These are phyloP conservation scores for Epinephelus cyanopodus DNA, from an alignment of 2,113 vertebrate genomes.

Conservation along the genomic window DNA sequence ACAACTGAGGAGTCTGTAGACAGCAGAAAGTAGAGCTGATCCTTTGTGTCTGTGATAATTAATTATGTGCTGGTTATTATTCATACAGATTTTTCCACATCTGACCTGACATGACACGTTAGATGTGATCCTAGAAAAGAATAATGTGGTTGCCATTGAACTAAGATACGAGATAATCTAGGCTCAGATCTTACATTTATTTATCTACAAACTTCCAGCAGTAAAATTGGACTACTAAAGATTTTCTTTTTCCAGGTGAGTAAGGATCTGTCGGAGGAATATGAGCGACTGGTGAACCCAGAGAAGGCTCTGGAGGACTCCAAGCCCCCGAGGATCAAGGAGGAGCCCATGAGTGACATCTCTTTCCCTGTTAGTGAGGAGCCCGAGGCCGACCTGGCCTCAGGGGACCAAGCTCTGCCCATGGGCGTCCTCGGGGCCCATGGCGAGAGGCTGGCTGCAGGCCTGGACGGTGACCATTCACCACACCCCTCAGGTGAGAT, in stretches of 20 bases:
- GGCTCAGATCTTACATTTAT: not conserved
- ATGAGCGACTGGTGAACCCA: slow-evolving; percentile 95
- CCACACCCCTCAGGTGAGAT: slow-evolving; percentile 92
- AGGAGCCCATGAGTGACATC: slow-evolving; percentile 94
- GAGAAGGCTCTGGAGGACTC: slow-evolving; percentile 95
- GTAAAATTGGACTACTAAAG: not conserved
- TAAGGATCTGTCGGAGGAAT: slow-evolving; percentile 96
- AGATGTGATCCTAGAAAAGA: no score
- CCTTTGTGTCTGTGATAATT: not conserved
- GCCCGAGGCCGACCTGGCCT: slow-evolving; percentile 91
- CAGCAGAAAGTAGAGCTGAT: not conserved
- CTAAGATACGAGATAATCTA: not conserved
- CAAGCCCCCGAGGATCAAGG: slow-evolving; percentile 95
- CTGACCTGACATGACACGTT: no score
- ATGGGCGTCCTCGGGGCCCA: slow-evolving; percentile 92
- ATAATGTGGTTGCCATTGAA: not conserved
- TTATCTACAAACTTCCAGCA: not conserved
- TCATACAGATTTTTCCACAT: no score
- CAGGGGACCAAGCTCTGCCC: slow-evolving; percentile 93
- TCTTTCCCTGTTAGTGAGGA: slow-evolving; percentile 94
- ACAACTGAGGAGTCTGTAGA: not conserved
- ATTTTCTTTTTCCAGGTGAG: slow-evolving; percentile 86
- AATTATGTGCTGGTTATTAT: no score
- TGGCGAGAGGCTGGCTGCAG: slow-evolving; percentile 89
- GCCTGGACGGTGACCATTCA: slow-evolving; percentile 93